Base-by-base conservation (phyloP, 2,888 invertebrate species). In the Epirrita christyi region DNA sequence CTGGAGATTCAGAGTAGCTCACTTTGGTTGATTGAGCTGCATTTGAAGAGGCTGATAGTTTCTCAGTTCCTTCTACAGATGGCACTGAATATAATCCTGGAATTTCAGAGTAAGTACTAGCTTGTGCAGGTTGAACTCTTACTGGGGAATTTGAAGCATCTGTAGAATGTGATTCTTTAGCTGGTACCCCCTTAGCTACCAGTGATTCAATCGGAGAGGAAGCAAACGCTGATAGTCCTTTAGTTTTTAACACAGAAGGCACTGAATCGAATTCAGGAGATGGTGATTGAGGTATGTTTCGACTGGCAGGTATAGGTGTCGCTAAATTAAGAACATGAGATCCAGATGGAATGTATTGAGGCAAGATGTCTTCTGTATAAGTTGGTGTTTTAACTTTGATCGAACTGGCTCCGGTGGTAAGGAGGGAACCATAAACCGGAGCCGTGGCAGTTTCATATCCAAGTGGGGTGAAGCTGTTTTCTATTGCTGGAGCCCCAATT, bases 1-100 rank as follows among this genome's bases (percentile, higher is more conserved):
- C 45, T 0, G 80, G 76, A 9, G 76, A 69, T 36, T 77, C 75
- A 3, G 78, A 76, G 59, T 80, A 75, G 4, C 72, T 64, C 6
- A 76, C 61, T 14, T 38, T 13, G 11, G 8, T 8, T 32, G 7
- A 6, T 11, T 34, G 34, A 54, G 66, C 63, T 51, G 43, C 38
- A 6, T 32, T 6, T 27, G 32, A 32, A 36, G 15, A 27, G 15
- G 27, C 6, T 15, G 48, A n/a, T 9, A 41, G 21, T 7, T 10
- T 21, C n/a, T 13, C 21, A 9, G 6, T 9, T 27, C 10, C 8
- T 15, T 0, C 15, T 9, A 40, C 38, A 7, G 8, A 8, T 8
- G 38, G 38, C 10, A 8, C 34, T 13, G 50, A 50, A 42, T 27
- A 11, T 9, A 11, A 34, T 27, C n/a, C 10, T 9, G 13, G 13